Base-by-base conservation (phyloP, 2,888 invertebrate genomes). In the Theretra japonica region DNA sequence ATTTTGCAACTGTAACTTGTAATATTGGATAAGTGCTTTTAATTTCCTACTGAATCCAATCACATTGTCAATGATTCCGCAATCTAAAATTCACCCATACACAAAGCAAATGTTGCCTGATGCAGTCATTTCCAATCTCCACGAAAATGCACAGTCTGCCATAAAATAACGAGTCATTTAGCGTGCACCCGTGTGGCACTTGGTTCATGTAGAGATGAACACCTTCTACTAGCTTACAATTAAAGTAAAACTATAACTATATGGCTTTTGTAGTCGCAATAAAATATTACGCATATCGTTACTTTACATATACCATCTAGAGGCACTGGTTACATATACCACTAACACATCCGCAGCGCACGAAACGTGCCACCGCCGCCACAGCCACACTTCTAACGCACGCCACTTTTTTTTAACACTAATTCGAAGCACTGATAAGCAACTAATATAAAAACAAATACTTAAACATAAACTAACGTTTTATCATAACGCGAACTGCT, bases 321-420 rank as follows among this genome's bases (percentile, higher is more conserved):
- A 74, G 74, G 74, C 74, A 74, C 74, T 73, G 74, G 58, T 57
- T 70, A 70, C 41, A 41, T 41, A 41, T 56, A 69, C 69, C 33
- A 56, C 56, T 57, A 58, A 57, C 50, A n/a, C 50, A 25, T 50
- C 23, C 17, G 25, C 50, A 33, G 33, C 23, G 17, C 25, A 7
- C 28, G 50, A 53, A 41, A n/a, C 17, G 21, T 11, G 33, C 62
- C 57, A 21, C n/a, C 53, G 53, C n/a, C 7, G 19, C n/a, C 53
- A 53, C n/a, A 53, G 53, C 53, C n/a, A n/a, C n/a, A 53, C n/a
- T n/a, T n/a, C 53, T 7, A n/a, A 53, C 53, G 3, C 15, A n/a
- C n/a, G 17, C 17, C 17, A 53, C n/a, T n/a, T 5, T 4, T 50
- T 53, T n/a, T n/a, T 50, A 48, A 59, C 21, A 59, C 11, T n/a